These are phyloP conservation scores for Rhabdornis inornatus DNA, from an alignment of 2,113 vertebrate species.

Conservation along the genomic window DNA sequence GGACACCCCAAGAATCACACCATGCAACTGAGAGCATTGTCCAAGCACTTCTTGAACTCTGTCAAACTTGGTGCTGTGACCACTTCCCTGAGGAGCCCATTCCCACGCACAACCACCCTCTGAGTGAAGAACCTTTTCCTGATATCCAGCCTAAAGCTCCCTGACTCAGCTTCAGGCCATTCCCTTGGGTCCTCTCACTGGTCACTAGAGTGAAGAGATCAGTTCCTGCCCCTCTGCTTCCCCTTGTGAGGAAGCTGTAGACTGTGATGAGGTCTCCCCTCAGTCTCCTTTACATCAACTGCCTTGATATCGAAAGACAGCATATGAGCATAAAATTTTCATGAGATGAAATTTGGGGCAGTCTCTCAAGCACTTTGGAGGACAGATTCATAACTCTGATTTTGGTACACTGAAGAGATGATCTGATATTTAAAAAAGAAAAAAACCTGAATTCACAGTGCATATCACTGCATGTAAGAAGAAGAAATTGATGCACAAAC, in stretches of 20 bases:
- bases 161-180: background rate
- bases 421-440: background rate
- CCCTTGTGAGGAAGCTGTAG: background rate
- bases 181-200: background rate
- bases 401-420: background rate
- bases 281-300: background rate
- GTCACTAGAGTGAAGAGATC: background rate
- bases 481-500: accelerated
- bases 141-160: background rate
- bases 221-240: background rate
- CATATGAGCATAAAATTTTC: background rate
- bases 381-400: background rate
- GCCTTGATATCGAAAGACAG: background rate
- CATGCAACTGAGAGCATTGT: background rate
- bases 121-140: background rate
- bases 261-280: background rate
- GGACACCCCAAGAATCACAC: background rate
- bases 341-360: background rate
- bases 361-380: background rate
- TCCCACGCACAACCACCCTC: background rate
- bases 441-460: background rate
- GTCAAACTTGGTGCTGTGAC: background rate
- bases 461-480: background rate
- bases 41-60: background rate
- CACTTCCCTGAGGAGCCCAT: background rate